phyloP scores from a whole-genome alignment of 2,888 invertebrate genomes.

The Nomada ruficornis region DNA sequence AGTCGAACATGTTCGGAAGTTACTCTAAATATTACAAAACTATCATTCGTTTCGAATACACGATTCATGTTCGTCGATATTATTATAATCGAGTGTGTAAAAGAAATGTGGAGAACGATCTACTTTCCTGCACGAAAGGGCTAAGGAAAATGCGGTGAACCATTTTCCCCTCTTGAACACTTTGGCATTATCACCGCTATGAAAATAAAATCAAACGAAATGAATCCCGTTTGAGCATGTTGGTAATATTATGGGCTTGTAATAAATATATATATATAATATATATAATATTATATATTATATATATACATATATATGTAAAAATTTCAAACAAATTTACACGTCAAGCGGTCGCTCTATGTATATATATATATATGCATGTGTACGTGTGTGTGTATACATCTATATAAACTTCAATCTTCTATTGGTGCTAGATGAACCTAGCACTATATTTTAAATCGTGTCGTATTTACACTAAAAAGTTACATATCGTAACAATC shows the following conservation, averaged over 20 bases:
- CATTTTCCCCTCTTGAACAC: conserved; percentile 64
- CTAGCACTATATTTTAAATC: conserved; percentile 52
- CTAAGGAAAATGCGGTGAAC: conserved; percentile 45
- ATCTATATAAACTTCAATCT: conserved; percentile 60
- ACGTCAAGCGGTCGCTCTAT: conserved; percentile 57
- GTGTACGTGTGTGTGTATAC: conserved; percentile 26
- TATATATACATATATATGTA: conserved; percentile 52
- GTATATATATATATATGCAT: conserved; percentile 35
- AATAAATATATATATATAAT: conserved; percentile 46
- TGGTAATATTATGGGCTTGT: conserved; percentile 40
- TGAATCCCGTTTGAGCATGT: conserved; percentile 35
- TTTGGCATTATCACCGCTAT: conserved; percentile 70
- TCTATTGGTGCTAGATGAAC: conserved; percentile 50
- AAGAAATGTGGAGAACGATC: conserved; percentile 24
- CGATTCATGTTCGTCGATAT: conserved; percentile 16
- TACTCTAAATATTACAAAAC: conserved; percentile 52
- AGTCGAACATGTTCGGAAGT: conserved; percentile 44
- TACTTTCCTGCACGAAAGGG: conserved; percentile 40
- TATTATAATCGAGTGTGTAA: conserved; percentile 21
- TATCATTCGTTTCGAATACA: conserved; percentile 39
- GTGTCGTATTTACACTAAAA: conserved; percentile 69
- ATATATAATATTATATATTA: conserved; percentile 51
- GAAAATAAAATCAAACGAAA: conserved; percentile 51
- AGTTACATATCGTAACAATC: conserved; percentile 55
- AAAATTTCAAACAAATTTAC: conserved; percentile 65